These are phyloP conservation scores for Fratercula arctica DNA, from an alignment of 2,797 vertebrate species.

Conservation along the genomic window DNA sequence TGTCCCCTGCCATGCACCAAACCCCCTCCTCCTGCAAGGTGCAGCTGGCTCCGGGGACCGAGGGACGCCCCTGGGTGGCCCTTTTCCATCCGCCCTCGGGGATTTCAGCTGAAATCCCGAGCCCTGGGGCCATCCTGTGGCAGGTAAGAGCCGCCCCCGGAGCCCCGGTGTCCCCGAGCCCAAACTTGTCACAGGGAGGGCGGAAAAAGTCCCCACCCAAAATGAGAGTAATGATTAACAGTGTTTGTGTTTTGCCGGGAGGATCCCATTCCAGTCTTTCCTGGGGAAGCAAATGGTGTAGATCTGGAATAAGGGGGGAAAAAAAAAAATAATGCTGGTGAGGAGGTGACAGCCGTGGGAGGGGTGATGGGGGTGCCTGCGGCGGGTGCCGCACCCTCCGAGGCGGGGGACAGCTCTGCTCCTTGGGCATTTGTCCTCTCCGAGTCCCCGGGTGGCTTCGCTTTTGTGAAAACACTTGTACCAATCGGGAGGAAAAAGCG, in stretches of 20 bases:
- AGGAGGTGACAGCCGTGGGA: background rate
- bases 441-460: rapidly evolving
- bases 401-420: background rate
- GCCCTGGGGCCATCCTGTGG: background rate
- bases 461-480: background rate
- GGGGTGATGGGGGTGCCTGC: background rate
- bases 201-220: background rate
- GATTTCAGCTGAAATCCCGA: background rate
- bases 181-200: background rate
- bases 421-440: background rate
- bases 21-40: background rate
- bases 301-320: background rate
- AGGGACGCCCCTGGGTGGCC: background rate
- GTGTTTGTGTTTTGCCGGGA: background rate
- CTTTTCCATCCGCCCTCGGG: background rate
- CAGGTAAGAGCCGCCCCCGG: background rate
- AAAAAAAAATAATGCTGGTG: rapidly evolving
- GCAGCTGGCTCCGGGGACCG: background rate
- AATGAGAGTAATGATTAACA: rapidly evolving
- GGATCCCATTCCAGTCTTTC: background rate
- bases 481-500: background rate
- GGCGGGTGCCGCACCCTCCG: background rate
- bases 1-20: background rate
- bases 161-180: background rate
- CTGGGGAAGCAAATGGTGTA: background rate